Evolutionary conservation across 2,888 invertebrate genomes (phyloP), one percentile per base, ranked within the genome.

Genomic region (Rhorus exstirpatorius): DNA sequence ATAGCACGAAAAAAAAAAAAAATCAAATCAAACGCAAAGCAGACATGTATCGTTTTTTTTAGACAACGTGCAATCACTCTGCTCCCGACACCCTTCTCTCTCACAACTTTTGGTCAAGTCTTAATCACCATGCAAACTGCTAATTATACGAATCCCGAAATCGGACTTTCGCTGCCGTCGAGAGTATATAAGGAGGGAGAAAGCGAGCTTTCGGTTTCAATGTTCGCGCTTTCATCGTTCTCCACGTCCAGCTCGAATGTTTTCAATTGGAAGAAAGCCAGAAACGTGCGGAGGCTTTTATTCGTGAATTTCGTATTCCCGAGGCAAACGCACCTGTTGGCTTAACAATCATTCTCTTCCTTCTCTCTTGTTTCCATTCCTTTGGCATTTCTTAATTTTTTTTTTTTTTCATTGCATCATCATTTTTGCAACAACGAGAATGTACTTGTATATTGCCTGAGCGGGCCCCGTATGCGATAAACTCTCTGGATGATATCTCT

Each of bases 241-340:
- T 38, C 31, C 83, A 44, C 71, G 76, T 79, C 41, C 38, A 31
- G 19, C 53, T 8, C 46, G 60, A 67, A 46, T 67, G 71, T 71
- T 55, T 83, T 51, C 61, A 63, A 41, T 76, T 83, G 83, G 83
- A 79, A 49, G 19, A 46, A 41, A 65, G 83, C 83, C 83, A 83
- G 71, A 67, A 76, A 53, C 44, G 49, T 31, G 74, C 6, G 46
- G 24, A 68, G 68, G 65, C 24, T 53, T 79, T 81, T 60, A 61
- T 76, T 61, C 83, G 60, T 61, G 71, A 68, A 72, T 79, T 76
- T 76, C 14, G 60, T 35, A 71, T 53, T 79, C 76, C 79, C 71
- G 71, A 61, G 49, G 79, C 46, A 60, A 71, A 61, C 55, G 79
- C 83, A 83, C 83, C 83, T 83, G 83, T 83, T 83, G 83, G 83